Conservation (phyloP, 2,113 vertebrate species). For the Epinephelus fuscoguttatus region DNA sequence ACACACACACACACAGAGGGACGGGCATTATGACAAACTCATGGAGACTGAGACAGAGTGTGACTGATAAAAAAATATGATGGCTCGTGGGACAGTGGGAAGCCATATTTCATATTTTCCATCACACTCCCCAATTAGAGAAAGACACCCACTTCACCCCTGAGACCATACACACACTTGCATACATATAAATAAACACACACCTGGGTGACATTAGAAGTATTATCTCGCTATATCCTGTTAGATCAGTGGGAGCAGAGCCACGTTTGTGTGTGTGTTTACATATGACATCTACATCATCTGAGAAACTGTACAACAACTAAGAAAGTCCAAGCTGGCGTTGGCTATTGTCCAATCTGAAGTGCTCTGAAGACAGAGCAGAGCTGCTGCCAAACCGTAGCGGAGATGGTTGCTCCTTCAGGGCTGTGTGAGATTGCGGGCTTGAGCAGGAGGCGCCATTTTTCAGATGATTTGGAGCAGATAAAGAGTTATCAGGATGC, state of each 20-base stretch:
- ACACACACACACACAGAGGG: not conserved
- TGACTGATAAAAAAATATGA: conserved; percentile 43
- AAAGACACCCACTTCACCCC: not conserved
- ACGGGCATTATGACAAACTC: conserved; percentile 28
- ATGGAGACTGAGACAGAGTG: conserved; percentile 3
- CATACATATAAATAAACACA: conserved; percentile 11
- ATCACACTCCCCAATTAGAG: conserved; percentile 21
- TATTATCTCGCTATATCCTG: not conserved
- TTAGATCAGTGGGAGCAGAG: not conserved
- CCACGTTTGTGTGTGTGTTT: conserved; percentile 15
- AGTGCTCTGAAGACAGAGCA: not conserved
- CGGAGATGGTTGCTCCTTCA: not conserved
- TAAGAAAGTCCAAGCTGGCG: not conserved
- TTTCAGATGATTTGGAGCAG: conserved; percentile 35
- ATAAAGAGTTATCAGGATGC: conserved; percentile 39
- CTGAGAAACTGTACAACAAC: not conserved
- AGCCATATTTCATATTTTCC: conserved; percentile 50
- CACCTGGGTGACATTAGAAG: not conserved
- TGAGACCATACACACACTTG: not conserved
- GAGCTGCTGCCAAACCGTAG: conserved; percentile 20
- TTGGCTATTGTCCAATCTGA: conserved; percentile 34
- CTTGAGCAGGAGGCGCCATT: conserved; percentile 3
- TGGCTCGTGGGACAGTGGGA: conserved; percentile 11
- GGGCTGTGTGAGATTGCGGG: not conserved
- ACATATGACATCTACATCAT: not conserved